phyloP scores from a whole-genome alignment of 2,888 invertebrate species.

The Physocephala rufipes region DNA sequence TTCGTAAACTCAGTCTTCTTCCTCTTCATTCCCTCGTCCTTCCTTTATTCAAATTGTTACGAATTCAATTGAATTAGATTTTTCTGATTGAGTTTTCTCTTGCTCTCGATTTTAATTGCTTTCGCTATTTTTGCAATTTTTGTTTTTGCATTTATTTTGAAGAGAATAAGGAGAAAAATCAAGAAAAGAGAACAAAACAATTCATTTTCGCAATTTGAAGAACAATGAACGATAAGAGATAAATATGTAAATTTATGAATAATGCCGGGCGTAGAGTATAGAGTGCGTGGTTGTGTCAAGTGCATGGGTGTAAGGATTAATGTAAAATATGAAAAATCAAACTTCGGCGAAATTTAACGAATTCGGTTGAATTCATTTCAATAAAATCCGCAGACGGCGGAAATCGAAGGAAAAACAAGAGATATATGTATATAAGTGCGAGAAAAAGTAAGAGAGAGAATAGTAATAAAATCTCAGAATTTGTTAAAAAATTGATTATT shows the following conservation, averaged over 20 bases:
- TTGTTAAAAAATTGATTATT: no score
- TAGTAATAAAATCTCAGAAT: no score
- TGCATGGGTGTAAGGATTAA: no score
- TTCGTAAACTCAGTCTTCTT: no score
- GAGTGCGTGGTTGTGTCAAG: background rate
- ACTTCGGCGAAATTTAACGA: no score
- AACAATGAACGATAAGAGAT: slow-evolving; percentile 33
- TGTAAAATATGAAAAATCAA: no score
- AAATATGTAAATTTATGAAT: background rate
- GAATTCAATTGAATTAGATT: slow-evolving; percentile 63
- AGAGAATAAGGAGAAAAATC: background rate
- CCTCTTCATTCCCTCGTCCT: slow-evolving; percentile 51
- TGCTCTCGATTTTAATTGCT: slow-evolving; percentile 62
- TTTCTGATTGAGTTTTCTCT: slow-evolving; percentile 64
- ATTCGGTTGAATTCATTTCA: no score
- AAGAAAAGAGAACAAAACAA: background rate
- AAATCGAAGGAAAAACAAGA: no score
- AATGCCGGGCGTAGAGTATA: background rate
- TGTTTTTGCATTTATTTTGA: slow-evolving; percentile 9
- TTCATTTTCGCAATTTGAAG: slow-evolving; percentile 16
- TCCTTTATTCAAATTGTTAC: slow-evolving; percentile 43
- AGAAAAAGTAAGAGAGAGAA: no score
- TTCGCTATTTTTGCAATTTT: slow-evolving; percentile 49
- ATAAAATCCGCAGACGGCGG: no score
- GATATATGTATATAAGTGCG: no score